Evolutionary conservation across 1,140 invertebrate genomes (phyloP).

Genomic region (Pteromalus puparum): DNA sequence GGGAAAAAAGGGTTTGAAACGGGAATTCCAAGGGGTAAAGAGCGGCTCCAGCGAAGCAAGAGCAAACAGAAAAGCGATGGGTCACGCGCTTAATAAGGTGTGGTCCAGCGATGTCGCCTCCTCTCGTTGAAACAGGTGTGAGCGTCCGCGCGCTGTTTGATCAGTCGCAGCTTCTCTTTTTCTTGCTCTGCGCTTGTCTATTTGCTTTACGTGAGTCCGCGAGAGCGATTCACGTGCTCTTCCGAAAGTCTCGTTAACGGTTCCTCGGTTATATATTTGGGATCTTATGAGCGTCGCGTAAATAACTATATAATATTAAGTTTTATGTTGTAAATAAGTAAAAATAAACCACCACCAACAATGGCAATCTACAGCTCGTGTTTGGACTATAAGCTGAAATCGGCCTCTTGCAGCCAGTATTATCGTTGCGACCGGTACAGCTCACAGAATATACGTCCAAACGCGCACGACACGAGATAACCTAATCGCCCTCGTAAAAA

Average conservation of each 20-base stretch:
- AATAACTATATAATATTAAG: constrained; percentile 56
- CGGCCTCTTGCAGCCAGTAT: constrained; percentile 51
- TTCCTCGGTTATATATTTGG: neutral
- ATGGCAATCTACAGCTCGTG: no score
- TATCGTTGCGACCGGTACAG: constrained; percentile 21
- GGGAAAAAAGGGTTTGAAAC: neutral
- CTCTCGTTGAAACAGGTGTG: constrained; percentile 65
- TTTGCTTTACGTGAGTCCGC: neutral
- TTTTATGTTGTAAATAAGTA: neutral
- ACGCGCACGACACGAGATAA: constrained; percentile 53
- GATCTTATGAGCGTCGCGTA: neutral
- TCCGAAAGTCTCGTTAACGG: constrained; percentile 6
- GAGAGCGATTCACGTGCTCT: no score
- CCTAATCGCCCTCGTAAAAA: constrained; percentile 63
- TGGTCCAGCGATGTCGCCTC: constrained; percentile 43
- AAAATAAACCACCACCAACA: no score
- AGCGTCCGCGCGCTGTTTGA: constrained; percentile 54
- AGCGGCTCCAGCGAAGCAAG: neutral
- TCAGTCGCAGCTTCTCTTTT: constrained; percentile 51
- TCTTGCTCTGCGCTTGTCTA: neutral
- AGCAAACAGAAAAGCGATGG: constrained; percentile 35
- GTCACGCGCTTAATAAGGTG: constrained; percentile 58
- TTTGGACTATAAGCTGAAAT: constrained; percentile 8
- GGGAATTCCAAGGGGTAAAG: neutral
- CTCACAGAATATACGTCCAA: neutral